Base-by-base conservation (phyloP, 1,140 invertebrate genomes). In the Cydia amplana region DNA sequence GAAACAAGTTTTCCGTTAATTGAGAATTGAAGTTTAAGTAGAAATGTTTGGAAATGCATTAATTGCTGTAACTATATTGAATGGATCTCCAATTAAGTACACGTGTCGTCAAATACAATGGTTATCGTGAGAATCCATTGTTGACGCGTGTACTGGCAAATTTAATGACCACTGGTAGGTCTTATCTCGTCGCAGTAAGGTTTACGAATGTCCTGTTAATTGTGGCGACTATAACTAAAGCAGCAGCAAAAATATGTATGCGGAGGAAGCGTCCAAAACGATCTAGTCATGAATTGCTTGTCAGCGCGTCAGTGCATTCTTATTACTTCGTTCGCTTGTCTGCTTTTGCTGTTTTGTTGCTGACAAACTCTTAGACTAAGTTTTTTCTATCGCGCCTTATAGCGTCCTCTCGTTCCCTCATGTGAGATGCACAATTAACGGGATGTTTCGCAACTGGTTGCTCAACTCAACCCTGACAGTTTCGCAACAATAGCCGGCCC, bases 391-490 rank as follows among this genome's bases (percentile, higher is more conserved):
- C 9, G 51, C n/a, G 51, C n/a, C 51, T 12, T 23, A 23, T 60
- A 18, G 0, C n/a, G 55, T 20, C 55, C 18, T 60, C 20, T 23
- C 10, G 12, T 10, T 23, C 55, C 18, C 18, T 63, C 74, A 80
- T 85, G 84, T 85, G 82, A 84, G 86, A 87, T 82, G 83, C 82
- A 90, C 85, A 90, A 87, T 88, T 86, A 90, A 87, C 88, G 89
- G 88, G 90, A 91, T 89, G 88, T 91, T 90, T 91, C 87, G 87
- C 87, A 91, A 91, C 78, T 79, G 77, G 82, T 91, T 90, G 87
- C 91, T 87, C 86, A 91, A 92, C 88, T 87, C 89, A 92, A 91
- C 90, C 90, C 91, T 92, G 91, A 91, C 89, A 89, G 85, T 91
- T 91, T 91, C 87, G 90, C 87, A 89, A 91, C 90, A 92, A 92